A percentile compares a stretch with the other conserved stretches of the same genome.
These are phyloP conservation scores for Pocillopora grandis DNA, from an alignment of 92 coral and sea anemone species.

Conservation along the genomic window DNA sequence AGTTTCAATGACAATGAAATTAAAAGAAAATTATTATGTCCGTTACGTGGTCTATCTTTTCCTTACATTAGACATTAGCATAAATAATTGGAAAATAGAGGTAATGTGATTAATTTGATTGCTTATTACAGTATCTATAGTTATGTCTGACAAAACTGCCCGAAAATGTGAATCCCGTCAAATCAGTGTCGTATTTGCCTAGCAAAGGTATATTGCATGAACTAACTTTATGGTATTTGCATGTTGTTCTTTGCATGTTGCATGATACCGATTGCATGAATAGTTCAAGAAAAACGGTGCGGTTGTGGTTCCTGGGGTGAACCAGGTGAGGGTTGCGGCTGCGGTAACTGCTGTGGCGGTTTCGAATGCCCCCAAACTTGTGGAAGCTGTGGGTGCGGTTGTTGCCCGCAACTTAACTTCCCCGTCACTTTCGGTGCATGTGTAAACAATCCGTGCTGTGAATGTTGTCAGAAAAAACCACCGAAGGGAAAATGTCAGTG, in stretches of 20 bases:
- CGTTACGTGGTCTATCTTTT: no score
- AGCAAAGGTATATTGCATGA: conserved; percentile 12
- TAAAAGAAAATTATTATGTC: background rate
- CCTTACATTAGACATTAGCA: no score
- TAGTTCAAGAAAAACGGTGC: conserved; percentile 42
- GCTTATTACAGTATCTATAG: background rate
- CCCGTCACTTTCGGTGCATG: conserved; percentile 91
- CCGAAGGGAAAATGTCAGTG: conserved; percentile 87
- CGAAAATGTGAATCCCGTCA: background rate
- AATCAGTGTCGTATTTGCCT: background rate
- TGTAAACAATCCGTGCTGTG: conserved; percentile 86
- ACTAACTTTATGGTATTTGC: conserved; percentile 39
- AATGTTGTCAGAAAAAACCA: conserved; percentile 83
- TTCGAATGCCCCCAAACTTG: conserved; percentile 78
- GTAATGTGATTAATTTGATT: background rate
- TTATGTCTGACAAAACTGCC: background rate
- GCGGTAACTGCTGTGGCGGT: conserved; percentile 92
- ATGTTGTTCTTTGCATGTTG: conserved; percentile 55
- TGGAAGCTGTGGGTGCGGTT: conserved; percentile 68
- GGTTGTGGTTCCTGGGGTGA: conserved; percentile 74
- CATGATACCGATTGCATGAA: conserved; percentile 45
- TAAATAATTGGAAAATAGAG: background rate
- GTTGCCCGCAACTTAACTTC: conserved; percentile 79
- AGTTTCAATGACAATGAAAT: background rate
- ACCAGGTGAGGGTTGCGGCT: conserved; percentile 79